Evolutionary conservation across 2,113 vertebrate genomes (phyloP), one percentile per base, ranked within the genome.

Genomic region (Lepisosteus osseus): DNA sequence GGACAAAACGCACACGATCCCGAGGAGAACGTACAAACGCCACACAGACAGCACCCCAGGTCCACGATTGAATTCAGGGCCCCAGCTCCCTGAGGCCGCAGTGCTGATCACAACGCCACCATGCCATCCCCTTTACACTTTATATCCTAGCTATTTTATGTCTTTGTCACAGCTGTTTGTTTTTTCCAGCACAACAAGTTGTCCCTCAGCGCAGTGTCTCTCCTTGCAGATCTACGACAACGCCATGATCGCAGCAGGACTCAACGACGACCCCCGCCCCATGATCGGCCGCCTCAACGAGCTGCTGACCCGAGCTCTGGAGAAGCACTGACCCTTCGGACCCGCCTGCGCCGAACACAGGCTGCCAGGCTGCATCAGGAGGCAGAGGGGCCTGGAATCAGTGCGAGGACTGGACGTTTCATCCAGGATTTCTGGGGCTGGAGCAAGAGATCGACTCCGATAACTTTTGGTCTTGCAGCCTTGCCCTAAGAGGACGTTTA

Each of bases 221-320:
- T 72, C 3, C 51, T 62, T 79, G 55, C 89, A 99, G 97, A 95
- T 99, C 78, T 99, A 96, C 6, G 97, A 98, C 83, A 99, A 99
- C 0, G 96, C 96, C 76, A 99, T 99, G 97, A 98, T 99, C 64
- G 75, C 95, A 14, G 97, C 97, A 0, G 97, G 97, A 2, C 89
- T 99, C 3, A 94, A 94, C 0, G 96, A 98, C 0, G 97, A 99
- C 69, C 95, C 96, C 65, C 86, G 97, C 3, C 93, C 96, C 0
- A 99, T 99, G 96, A 95, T 99, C 72, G 84, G 75, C 42, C 92
- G 95, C 44, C 90, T 99, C 55, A 99, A 94, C 0, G 86, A 96
- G 2, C 93, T 99, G 63, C 90, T 99, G 29, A 90, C 92, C 29
- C 95, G 87, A 87, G 95, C 92, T 29, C 80, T 99, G 79, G 93